Evolutionary conservation across 2,113 vertebrate species (phyloP).

Genomic region (Scortum barcoo): DNA sequence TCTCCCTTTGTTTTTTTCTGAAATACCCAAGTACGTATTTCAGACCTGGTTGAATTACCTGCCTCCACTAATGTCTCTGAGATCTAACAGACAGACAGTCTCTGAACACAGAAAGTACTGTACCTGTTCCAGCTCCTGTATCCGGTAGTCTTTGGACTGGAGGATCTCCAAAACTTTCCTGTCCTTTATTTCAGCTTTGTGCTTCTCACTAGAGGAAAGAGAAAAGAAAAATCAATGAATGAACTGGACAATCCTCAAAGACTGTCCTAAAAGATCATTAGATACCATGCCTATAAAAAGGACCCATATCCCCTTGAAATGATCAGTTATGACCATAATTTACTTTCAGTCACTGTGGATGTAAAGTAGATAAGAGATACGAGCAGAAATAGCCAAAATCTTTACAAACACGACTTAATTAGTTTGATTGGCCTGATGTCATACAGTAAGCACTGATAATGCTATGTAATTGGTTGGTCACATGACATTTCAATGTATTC

Average conservation of each 20-base stretch:
- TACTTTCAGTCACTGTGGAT: too few relatives aligned
- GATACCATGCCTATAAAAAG: background rate
- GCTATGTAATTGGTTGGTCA: background rate
- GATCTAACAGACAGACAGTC: background rate
- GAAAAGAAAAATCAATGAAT: constrained; percentile 30
- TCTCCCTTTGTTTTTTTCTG: background rate
- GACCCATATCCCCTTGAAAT: background rate
- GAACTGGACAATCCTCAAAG: background rate
- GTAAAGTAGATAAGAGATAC: too few relatives aligned
- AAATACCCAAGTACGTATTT: background rate
- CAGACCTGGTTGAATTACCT: background rate
- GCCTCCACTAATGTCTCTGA: background rate
- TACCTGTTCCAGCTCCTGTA: constrained; percentile 92
- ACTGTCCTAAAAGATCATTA: background rate
- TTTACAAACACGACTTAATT: background rate
- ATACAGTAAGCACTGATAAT: background rate
- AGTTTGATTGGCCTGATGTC: background rate
- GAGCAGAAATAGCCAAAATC: background rate
- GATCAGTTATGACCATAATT: too few relatives aligned
- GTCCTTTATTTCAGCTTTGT: constrained; percentile 94
- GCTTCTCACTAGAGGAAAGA: constrained; percentile 90
- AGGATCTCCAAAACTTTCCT: constrained; percentile 94
- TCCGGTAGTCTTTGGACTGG: constrained; percentile 90
- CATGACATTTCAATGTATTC: background rate
- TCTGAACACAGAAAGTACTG: background rate